phyloP scores from a whole-genome alignment of 2,888 invertebrate species.

The Zonitis immaculata region DNA sequence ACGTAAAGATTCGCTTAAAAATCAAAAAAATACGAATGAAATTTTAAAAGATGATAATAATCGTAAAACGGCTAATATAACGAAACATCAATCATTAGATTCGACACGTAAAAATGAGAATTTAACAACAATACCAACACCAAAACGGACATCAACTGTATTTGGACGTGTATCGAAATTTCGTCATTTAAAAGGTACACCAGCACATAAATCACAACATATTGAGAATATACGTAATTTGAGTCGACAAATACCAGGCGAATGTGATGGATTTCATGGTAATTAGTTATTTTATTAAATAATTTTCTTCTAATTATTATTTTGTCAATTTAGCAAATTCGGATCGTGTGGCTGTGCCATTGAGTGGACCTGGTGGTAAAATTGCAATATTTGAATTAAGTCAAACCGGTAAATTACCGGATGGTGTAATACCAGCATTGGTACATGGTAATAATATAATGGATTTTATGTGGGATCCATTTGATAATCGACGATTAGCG shows the following conservation, averaged over 20 bases:
- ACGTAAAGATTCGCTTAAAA: conserved; percentile 66
- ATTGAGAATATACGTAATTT: conserved; percentile 89
- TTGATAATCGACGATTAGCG: conserved; percentile 71
- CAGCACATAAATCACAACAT: conserved; percentile 84
- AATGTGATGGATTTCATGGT: conserved; percentile 92
- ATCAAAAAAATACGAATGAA: conserved; percentile 54
- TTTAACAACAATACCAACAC: conserved; percentile 54
- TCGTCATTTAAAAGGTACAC: conserved; percentile 85
- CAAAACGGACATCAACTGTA: conserved; percentile 80
- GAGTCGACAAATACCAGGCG: conserved; percentile 87
- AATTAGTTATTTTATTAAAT: conserved; percentile 31
- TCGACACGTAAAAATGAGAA: conserved; percentile 47
- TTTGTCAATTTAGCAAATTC: conserved; percentile 62
- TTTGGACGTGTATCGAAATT: conserved; percentile 88
- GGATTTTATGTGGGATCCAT: conserved; percentile 96
- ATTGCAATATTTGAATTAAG: conserved; percentile 80
- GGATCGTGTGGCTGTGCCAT: conserved; percentile 81
- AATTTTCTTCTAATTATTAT: background rate
- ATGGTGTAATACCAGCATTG: conserved; percentile 80
- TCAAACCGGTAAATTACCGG: conserved; percentile 70
- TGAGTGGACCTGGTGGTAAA: conserved; percentile 87
- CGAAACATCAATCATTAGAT: conserved; percentile 53
- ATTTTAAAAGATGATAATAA: conserved; percentile 44
- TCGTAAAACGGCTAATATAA: conserved; percentile 48
- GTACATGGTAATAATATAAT: conserved; percentile 85